Evolutionary conservation across 2,113 vertebrate species (phyloP).

Genomic region (Candoia aspera): DNA sequence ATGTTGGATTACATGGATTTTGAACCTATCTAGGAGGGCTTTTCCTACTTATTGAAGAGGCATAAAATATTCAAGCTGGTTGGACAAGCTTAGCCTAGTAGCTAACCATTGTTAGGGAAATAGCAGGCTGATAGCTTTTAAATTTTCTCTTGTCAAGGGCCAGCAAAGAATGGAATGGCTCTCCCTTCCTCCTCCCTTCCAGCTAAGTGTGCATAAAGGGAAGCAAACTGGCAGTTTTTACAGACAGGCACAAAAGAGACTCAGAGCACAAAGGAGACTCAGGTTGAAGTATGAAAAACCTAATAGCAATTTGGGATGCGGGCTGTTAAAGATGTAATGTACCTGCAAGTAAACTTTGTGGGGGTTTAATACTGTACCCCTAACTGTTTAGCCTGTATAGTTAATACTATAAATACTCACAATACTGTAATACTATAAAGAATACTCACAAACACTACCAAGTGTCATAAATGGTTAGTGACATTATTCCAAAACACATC

Average conservation of each 20-base stretch:
- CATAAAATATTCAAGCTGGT: background rate
- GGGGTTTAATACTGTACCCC: no score
- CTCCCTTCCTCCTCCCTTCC: background rate
- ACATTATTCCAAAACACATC: background rate
- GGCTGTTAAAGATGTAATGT: background rate
- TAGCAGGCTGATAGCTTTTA: background rate
- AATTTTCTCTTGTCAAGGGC: background rate
- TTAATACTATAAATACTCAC: background rate
- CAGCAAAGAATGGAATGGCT: background rate
- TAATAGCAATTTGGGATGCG: background rate
- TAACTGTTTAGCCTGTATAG: background rate
- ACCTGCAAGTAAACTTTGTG: background rate
- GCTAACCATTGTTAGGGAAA: background rate
- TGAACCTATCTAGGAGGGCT: background rate
- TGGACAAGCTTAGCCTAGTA: background rate
- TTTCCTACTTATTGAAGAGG: background rate
- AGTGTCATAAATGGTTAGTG: background rate
- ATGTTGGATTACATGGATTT: background rate
- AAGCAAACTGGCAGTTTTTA: background rate
- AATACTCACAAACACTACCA: background rate
- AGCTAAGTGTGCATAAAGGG: background rate
- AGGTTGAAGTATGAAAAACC: background rate
- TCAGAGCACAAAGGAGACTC: background rate
- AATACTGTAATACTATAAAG: background rate
- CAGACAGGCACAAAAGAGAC: background rate